Base-by-base conservation (phyloP, 2,888 invertebrate genomes). In the Schizaphis graminum region DNA sequence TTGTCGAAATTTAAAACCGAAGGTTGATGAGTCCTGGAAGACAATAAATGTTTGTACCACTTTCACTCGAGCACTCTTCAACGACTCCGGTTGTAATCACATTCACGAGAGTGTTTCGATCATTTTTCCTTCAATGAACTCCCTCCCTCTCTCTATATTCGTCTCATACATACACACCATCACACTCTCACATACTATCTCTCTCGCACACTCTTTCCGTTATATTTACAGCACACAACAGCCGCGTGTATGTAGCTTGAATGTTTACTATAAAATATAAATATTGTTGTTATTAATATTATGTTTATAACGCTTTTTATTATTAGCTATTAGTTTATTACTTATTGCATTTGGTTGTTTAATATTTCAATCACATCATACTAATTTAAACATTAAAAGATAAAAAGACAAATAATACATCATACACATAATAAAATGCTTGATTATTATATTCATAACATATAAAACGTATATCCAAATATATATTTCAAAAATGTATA, bases 71-170 rank as follows among this genome's bases (percentile, higher is more conserved):
- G 53, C 67, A 41, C 88, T 92, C 88, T 88, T 92, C 92, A 53
- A 88, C 92, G 87, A 92, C 87, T 49, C 61, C 85, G 86, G 56
- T 28, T n/a, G 61, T 92, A 87, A 86, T 92, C 92, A 67, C 92
- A 92, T 88, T 92, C 92, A 92, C 92, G 35, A 61, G 61, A 87
- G 87, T 49, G 87, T 92, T 92, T 35, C 67, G 87, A 67, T 67
- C 89, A 77, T 93, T 89, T 93, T 93, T 92, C 88, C 67, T 89
- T 93, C 92, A 88, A 92, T 88, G 92, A 92, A 92, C 67, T 87
- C 35, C 5, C 53, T 28, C 77, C 35, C 35, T 84, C 84, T 91
- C 56, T 41, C 28, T 28, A 41, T 13, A 91, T 91, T 7, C 26
- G 41, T 84, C 91, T 41, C 91, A 28, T 41, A 26, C 57, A 67